phyloP scores from a whole-genome alignment of 2,113 vertebrate genomes.

The Sinocyclocheilus grahami region DNA sequence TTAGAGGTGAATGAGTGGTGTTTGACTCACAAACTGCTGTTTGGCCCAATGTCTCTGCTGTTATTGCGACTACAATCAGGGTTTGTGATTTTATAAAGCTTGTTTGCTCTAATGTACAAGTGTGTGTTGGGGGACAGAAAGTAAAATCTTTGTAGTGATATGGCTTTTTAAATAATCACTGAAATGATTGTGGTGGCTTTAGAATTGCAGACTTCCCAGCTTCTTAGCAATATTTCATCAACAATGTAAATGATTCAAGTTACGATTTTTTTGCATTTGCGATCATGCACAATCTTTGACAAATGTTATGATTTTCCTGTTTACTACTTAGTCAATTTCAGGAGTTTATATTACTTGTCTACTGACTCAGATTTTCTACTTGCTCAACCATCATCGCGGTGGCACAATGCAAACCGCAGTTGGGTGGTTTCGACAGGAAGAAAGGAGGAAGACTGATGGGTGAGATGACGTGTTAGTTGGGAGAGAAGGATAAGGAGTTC shows the following conservation, averaged over 20 bases:
- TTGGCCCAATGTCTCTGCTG: constrained; percentile 62
- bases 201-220: constrained; percentile 56
- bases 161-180: constrained; percentile 60
- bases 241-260: constrained; percentile 46
- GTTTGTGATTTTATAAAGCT: constrained; percentile 74
- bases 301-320: constrained; percentile 49
- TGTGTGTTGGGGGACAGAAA: constrained; percentile 68
- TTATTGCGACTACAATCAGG: constrained; percentile 65
- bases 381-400: constrained; percentile 65
- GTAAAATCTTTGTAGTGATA: constrained; percentile 54
- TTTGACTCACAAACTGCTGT: constrained; percentile 65
- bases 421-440: constrained; percentile 64
- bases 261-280: constrained; percentile 38
- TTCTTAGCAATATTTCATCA: constrained; percentile 57
- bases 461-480: constrained; percentile 69
- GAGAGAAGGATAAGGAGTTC: constrained; percentile 85
- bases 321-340: constrained; percentile 43
- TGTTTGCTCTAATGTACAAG: constrained; percentile 76
- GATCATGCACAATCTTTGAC: constrained; percentile 42
- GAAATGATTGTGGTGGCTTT: constrained; percentile 66
- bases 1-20: constrained; percentile 62
- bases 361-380: constrained; percentile 36
- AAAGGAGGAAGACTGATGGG: constrained; percentile 62
- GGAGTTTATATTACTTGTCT: constrained; percentile 30
- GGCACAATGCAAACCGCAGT: constrained; percentile 72